Base-by-base conservation (phyloP, 1,140 invertebrate genomes). In the Hyles euphorbiae region DNA sequence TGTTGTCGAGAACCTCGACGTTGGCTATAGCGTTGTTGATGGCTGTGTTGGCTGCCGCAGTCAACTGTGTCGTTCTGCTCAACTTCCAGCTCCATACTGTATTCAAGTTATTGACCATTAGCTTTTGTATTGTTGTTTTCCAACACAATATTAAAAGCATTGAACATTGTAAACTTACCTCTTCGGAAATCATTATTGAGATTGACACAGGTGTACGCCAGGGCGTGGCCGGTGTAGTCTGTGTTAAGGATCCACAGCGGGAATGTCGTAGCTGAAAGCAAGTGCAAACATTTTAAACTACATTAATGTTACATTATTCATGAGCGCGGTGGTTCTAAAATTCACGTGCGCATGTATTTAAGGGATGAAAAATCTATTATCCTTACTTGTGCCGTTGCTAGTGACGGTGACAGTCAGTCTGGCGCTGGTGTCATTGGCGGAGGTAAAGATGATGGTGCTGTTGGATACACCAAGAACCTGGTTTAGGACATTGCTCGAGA, bases 41-140 rank as follows among this genome's bases (percentile, higher is more conserved):
- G 2, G 58, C 62, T 9, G 11, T 48, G 12, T 58, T 64, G 5
- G 70, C 63, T 11, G 50, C 54, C 6, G 11, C 11, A 1, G 74
- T 46, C 3, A 83, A 43, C 44, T 68, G 58, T 44, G 61, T 72
- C 0, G 68, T 73, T 44, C 79, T 67, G 43, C 83, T 81, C 3
- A 86, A 63, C 50, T 83, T 86, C 81, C 81, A 82, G 22, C 75
- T 78, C 48, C 67, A 80, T n/a, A 85, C 82, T 85, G 56, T 87
- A 62, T 32, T 5, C 7, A 53, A 32, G 22, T 22, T 22, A 54
- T 40, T 40, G 36, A 40, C n/a, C n/a, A 11, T 4, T 1, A 11
- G 22, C 22, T 22, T 22, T 22, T 22, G 22, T 22, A 22, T 22
- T 22, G 2, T 22, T 22, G 22, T 22, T 22, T 22, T 22, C 2